These are phyloP conservation scores for Volucella inanis DNA, from an alignment of 2,888 invertebrate species.

Conservation along the genomic window DNA sequence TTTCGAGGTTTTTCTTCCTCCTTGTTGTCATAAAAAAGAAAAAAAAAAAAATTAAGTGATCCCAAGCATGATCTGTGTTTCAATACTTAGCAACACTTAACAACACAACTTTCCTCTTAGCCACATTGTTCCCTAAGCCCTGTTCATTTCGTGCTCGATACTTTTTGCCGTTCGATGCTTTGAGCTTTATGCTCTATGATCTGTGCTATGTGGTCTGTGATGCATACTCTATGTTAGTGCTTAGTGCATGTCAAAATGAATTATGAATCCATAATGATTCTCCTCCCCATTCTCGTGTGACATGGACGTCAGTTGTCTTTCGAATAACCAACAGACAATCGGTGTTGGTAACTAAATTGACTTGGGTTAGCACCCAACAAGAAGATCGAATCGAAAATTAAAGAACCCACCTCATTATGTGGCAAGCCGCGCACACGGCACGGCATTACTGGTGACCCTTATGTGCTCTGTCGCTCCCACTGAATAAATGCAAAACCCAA, in stretches of 20 bases:
- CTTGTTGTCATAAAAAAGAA: neutral
- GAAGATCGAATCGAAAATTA: slow-evolving; percentile 45
- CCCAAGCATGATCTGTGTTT: slow-evolving; percentile 50
- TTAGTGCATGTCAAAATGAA: slow-evolving; percentile 53
- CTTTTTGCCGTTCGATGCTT: too few relatives aligned
- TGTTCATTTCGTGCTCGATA: too few relatives aligned
- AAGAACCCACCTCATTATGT: slow-evolving; percentile 74
- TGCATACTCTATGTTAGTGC: neutral
- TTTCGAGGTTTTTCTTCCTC: neutral
- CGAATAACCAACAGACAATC: slow-evolving; percentile 35
- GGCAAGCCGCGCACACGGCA: slow-evolving; percentile 39
- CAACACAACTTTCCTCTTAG: slow-evolving; percentile 57
- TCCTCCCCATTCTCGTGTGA: slow-evolving; percentile 13
- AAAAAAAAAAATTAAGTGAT: slow-evolving; percentile 38
- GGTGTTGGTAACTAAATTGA: slow-evolving; percentile 54
- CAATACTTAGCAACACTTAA: slow-evolving; percentile 50
- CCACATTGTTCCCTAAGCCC: slow-evolving; percentile 49
- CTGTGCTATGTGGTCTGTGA: too few relatives aligned
- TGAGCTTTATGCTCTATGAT: too few relatives aligned
- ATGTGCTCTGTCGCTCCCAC: slow-evolving; percentile 65
- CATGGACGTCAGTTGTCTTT: slow-evolving; percentile 65
- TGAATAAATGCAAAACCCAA: slow-evolving; percentile 45
- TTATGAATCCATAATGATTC: slow-evolving; percentile 68
- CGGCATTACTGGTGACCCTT: slow-evolving; percentile 66
- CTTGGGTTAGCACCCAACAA: slow-evolving; percentile 27